Percentiles rank a stretch among this genome's conserved stretches.
Evolutionary conservation across 92 coral and sea anemone species (phyloP).

Genomic region (Phenganax stokvisi): DNA sequence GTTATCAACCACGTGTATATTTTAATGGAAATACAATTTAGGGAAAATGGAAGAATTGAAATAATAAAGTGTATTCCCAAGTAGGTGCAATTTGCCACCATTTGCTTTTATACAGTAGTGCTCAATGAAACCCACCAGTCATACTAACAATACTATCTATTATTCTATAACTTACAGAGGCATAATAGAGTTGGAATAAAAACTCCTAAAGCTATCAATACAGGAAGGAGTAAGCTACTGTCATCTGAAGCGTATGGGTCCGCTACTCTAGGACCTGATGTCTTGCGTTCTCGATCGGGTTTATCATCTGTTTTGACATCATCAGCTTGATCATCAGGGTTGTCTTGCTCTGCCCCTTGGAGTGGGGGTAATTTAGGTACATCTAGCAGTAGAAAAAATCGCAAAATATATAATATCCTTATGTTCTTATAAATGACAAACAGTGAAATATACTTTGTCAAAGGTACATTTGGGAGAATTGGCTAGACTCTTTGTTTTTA

Average conservation of each 20-base stretch:
- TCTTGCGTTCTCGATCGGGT: conserved; percentile 76
- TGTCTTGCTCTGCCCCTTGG: conserved; percentile 62
- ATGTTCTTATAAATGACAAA: background rate
- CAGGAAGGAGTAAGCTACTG: conserved; percentile 87
- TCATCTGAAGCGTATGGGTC: conserved; percentile 97
- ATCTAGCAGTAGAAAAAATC: conserved; percentile 46
- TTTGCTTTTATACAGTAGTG: too few relatives aligned
- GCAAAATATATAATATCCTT: background rate
- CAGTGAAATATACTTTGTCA: too few relatives aligned
- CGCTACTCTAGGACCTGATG: conserved; percentile 81
- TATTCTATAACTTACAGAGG: conserved; percentile 73
- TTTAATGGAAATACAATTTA: too few relatives aligned
- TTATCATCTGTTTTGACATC: conserved; percentile 65
- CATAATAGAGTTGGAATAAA: conserved; percentile 92
- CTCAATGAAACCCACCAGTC: conserved; percentile 17
- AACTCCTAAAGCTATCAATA: conserved; percentile 86
- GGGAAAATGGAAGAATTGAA: too few relatives aligned
- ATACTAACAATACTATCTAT: conserved; percentile 14
- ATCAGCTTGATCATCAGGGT: conserved; percentile 69
- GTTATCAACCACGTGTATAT: too few relatives aligned
- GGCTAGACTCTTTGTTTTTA: too few relatives aligned
- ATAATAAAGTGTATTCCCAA: too few relatives aligned
- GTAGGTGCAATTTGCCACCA: too few relatives aligned
- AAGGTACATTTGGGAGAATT: too few relatives aligned
- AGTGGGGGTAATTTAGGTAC: conserved; percentile 83